Evolutionary conservation across 2,888 invertebrate species (phyloP).

Genomic region (Drosophila paranaensis): DNA sequence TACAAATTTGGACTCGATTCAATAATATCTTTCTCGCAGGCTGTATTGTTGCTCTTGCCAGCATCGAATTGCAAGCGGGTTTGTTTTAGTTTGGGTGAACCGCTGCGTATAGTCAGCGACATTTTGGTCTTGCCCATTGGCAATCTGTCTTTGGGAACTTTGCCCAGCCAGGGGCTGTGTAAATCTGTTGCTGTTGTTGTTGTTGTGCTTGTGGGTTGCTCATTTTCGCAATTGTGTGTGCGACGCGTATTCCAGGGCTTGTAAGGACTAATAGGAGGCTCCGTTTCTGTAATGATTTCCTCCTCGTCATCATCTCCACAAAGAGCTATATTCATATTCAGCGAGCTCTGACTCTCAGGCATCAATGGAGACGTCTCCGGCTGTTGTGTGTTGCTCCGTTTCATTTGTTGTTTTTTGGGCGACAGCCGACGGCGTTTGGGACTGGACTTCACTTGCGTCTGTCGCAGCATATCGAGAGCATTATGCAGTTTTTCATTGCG

Average conservation of each 20-base stretch:
- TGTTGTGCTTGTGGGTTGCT: conserved; percentile 33
- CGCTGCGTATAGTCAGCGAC: conserved; percentile 56
- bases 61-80: conserved; percentile 66
- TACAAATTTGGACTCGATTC: conserved; percentile 77
- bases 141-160: conserved; percentile 41
- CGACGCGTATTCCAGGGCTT: conserved; percentile 41
- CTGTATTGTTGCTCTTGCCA: conserved; percentile 4
- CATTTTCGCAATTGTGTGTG: conserved; percentile 57
- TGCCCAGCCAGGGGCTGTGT: conserved; percentile 46
- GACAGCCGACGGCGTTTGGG: conserved; percentile 44
- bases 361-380: conserved; percentile 22
- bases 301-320: conserved; percentile 52
- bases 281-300: conserved; percentile 71
- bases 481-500: conserved; percentile 64
- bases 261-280: conserved; percentile 62
- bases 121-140: conserved; percentile 42
- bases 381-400: conserved; percentile 17
- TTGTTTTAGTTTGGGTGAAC: conserved; percentile 70
- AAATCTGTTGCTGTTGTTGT: neutral
- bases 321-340: conserved; percentile 81
- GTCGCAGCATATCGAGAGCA: conserved; percentile 56
- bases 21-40: conserved; percentile 70
- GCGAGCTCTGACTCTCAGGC: conserved; percentile 53
- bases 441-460: conserved; percentile 27
- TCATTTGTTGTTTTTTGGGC: conserved; percentile 33